Evolutionary conservation across 2,113 vertebrate species (phyloP).

Genomic region (Nannobrachium achirus): DNA sequence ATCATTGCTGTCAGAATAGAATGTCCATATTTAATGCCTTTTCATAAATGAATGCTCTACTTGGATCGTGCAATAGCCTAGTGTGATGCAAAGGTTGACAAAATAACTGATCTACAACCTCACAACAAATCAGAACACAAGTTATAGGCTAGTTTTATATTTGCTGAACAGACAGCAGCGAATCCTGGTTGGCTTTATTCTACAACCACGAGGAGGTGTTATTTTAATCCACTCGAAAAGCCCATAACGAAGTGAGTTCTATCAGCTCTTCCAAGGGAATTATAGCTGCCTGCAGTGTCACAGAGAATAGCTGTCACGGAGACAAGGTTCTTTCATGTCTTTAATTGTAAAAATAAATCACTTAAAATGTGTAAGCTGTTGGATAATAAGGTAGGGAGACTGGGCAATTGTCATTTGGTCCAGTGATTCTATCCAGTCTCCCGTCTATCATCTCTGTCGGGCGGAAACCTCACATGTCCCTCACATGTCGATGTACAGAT

Average conservation of each 20-base stretch:
- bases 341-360: neutral
- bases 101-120: no score
- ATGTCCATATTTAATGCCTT: neutral
- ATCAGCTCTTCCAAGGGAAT: neutral
- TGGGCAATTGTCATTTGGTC: constrained; percentile 34
- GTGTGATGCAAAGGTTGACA: no score
- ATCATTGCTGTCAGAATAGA: neutral
- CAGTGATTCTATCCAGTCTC: constrained; percentile 8
- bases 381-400: neutral
- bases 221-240: constrained; percentile 12
- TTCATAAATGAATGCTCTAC: no score
- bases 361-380: constrained; percentile 6
- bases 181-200: no score
- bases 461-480: no score
- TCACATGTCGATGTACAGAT: no score
- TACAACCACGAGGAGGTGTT: no score
- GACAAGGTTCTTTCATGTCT: neutral
- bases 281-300: constrained; percentile 12
- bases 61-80: no score
- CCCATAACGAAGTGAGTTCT: neutral
- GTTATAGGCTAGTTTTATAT: no score
- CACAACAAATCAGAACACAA: no score
- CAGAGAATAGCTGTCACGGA: neutral
- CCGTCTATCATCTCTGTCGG: neutral
- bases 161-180: no score